These are phyloP conservation scores for Pocillopora damicornis DNA, from an alignment of 64 coral and sea anemone genomes.

Conservation along the genomic window DNA sequence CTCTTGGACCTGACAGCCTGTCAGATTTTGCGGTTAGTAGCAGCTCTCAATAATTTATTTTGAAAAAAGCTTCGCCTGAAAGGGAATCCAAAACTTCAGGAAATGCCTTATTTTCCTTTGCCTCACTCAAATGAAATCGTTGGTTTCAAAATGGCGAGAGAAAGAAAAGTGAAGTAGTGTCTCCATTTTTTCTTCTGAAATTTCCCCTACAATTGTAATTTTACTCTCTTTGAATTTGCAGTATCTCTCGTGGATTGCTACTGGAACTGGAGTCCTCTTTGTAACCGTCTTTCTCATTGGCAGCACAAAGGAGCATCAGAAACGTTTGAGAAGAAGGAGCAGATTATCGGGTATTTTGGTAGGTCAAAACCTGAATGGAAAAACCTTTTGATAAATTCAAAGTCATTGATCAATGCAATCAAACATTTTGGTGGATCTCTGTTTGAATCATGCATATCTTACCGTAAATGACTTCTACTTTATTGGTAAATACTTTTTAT, in stretches of 20 bases:
- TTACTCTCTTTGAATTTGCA: neutral
- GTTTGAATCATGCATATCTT: no score
- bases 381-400: neutral
- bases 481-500: no score
- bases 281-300: neutral
- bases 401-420: no score
- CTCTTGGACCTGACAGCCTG: neutral
- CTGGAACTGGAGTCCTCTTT: neutral
- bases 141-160: neutral
- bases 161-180: neutral
- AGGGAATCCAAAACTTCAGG: no score
- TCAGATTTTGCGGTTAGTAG: neutral
- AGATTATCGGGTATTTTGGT: neutral
- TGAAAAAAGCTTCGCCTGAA: no score
- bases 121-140: no score
- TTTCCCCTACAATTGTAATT: neutral
- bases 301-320: neutral
- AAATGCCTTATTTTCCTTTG: no score
- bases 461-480: no score
- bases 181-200: neutral
- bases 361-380: no score
- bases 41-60: no score
- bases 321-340: neutral
- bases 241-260: neutral
- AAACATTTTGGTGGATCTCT: no score